phyloP scores from a whole-genome alignment of 2,888 invertebrate species.

The Amorpha juglandis region DNA sequence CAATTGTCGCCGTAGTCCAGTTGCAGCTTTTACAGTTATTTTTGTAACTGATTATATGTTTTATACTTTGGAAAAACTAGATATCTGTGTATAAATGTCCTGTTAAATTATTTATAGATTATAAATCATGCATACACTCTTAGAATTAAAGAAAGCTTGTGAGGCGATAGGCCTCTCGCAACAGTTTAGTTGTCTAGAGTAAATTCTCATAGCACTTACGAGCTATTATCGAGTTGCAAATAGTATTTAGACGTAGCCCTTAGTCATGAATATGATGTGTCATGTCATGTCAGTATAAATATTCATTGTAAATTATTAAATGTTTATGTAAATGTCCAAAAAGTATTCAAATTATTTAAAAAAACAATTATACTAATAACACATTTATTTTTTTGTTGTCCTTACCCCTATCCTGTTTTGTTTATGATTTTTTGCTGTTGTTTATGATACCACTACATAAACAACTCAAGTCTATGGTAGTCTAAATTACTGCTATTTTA shows the following conservation, averaged over 20 bases:
- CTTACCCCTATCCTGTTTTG: conserved; percentile 55
- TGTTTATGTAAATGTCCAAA: conserved; percentile 85
- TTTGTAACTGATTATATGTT: conserved; percentile 58
- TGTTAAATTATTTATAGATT: conserved; percentile 80
- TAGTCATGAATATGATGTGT: conserved; percentile 82
- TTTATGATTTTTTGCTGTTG: conserved; percentile 34
- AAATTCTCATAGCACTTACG: conserved; percentile 81
- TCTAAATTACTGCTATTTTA: neutral
- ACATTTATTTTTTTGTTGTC: conserved; percentile 77
- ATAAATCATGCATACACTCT: conserved; percentile 83
- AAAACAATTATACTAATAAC: conserved; percentile 79
- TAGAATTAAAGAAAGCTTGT: conserved; percentile 76
- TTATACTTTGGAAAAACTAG: conserved; percentile 66
- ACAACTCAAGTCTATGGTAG: neutral
- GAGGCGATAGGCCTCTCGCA: conserved; percentile 71
- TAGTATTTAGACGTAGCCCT: conserved; percentile 77
- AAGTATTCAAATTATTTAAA: conserved; percentile 85
- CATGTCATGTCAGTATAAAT: conserved; percentile 84
- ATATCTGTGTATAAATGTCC: conserved; percentile 76
- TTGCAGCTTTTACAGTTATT: conserved; percentile 55
- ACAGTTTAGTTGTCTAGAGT: conserved; percentile 78
- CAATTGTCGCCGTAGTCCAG: conserved; percentile 59
- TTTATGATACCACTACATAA: neutral
- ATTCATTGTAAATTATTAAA: conserved; percentile 85
- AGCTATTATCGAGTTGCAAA: conserved; percentile 79